phyloP scores from a whole-genome alignment of 1,140 invertebrate genomes.

The Heliconius melpomene region DNA sequence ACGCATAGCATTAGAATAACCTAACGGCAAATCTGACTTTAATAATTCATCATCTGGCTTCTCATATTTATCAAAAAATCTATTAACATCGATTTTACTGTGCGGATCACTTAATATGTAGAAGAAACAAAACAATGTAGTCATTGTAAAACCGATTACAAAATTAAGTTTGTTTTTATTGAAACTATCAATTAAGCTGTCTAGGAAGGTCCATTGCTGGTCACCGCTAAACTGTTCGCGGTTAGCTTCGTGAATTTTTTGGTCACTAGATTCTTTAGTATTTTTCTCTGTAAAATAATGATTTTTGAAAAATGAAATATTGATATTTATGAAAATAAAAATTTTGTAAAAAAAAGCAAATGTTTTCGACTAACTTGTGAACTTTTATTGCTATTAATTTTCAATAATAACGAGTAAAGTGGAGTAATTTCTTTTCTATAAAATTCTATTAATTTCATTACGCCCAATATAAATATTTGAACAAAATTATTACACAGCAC shows the following conservation, averaged over 20 bases:
- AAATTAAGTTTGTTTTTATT: conserved; percentile 54
- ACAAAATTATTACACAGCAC: no score
- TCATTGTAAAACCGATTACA: conserved; percentile 52
- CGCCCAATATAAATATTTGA: no score
- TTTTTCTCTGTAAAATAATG: conserved; percentile 72
- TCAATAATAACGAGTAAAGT: no score
- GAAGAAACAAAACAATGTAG: conserved; percentile 36
- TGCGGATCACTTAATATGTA: conserved; percentile 41
- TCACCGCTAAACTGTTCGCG: conserved; percentile 51
- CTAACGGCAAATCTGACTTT: conserved; percentile 53
- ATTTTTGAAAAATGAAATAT: background rate
- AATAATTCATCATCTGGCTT: background rate
- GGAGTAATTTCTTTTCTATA: no score
- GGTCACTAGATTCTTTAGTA: conserved; percentile 49
- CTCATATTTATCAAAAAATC: conserved; percentile 44
- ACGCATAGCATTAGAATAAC: conserved; percentile 56
- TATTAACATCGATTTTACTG: conserved; percentile 39
- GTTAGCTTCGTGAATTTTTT: conserved; percentile 65
- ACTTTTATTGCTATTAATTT: no score
- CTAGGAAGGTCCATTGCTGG: conserved; percentile 59
- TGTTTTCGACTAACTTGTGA: no score
- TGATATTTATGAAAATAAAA: background rate
- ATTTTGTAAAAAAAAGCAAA: background rate
- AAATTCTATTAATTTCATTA: no score
- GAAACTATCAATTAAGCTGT: conserved; percentile 57